Evolutionary conservation across 2,113 vertebrate species (phyloP).

Genomic region (Rattus rattus): DNA sequence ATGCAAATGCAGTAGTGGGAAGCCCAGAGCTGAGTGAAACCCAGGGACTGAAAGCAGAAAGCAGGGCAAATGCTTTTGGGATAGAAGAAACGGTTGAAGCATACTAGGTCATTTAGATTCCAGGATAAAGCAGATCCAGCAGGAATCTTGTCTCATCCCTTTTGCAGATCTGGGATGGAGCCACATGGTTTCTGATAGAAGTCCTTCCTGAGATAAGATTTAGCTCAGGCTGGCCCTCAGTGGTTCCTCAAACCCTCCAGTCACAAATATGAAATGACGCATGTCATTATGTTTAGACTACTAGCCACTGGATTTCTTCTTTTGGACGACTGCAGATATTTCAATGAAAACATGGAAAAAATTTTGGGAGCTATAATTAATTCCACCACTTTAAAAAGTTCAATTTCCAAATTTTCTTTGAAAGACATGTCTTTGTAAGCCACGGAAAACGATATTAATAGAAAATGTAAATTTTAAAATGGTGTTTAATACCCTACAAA

Average conservation of each 20-base stretch:
- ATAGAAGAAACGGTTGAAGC: not conserved
- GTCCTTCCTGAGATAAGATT: not conserved
- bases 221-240: not conserved
- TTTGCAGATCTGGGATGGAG: not conserved
- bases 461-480: not conserved
- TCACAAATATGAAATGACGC: not conserved
- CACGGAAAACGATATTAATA: not conserved
- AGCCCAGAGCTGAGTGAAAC: not conserved
- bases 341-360: not conserved
- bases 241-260: not conserved
- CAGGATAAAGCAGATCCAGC: not conserved
- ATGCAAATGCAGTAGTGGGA: not conserved
- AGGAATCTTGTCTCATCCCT: not conserved
- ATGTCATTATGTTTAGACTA: conserved; percentile 6
- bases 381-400: not conserved
- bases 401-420: conserved; percentile 27
- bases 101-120: not conserved
- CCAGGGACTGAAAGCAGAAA: not conserved
- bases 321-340: conserved; percentile 3
- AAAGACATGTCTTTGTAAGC: not conserved
- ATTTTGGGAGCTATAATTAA: conserved; percentile 15
- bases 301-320: not conserved
- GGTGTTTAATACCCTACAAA: not conserved
- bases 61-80: not conserved
- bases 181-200: not conserved